A percentile compares a stretch with the other conserved stretches of the same genome.
Conservation (phyloP, 2,113 vertebrate genomes). For the Mormyrus iriodes region DNA sequence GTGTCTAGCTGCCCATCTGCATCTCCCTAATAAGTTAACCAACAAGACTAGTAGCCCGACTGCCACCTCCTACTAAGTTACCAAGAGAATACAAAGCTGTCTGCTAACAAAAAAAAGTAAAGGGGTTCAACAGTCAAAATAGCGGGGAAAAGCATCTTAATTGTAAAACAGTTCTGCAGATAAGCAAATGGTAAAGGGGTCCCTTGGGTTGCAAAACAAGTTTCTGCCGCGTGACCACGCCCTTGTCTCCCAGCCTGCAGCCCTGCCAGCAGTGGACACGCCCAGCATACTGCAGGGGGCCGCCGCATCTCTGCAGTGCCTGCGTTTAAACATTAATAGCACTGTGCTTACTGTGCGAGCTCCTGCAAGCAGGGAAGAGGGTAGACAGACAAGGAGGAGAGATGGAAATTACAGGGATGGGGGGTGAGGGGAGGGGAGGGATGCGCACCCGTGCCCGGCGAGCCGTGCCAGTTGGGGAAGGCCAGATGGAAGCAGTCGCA, state of each 20-base stretch:
- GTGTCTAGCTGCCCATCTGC: not conserved
- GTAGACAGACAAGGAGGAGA: not conserved
- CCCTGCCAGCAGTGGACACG: conserved; percentile 58
- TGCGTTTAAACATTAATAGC: conserved; percentile 23
- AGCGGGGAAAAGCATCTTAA: not conserved
- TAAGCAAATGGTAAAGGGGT: not conserved
- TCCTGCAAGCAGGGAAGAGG: conserved; percentile 3
- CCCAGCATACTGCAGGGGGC: conserved; percentile 53
- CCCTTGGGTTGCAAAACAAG: not conserved
- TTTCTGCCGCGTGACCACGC: conserved; percentile 1
- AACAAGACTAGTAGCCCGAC: not conserved
- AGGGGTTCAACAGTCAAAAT: not conserved
- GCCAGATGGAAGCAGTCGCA: conserved; percentile 98
- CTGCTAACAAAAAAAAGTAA: not conserved
- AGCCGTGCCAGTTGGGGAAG: conserved; percentile 93
- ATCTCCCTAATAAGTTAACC: not conserved
- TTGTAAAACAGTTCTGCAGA: not conserved
- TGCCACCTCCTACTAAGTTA: not conserved
- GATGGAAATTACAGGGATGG: conserved; percentile 17
- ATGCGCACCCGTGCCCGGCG: conserved; percentile 88
- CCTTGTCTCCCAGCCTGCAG: not conserved
- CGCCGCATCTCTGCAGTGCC: conserved; percentile 32
- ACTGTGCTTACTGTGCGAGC: conserved; percentile 37
- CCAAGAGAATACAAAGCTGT: not conserved
- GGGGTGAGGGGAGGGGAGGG: conserved; percentile 33